Evolutionary conservation across 2,888 invertebrate species (phyloP).

Genomic region (Drosophila engyochracea): DNA sequence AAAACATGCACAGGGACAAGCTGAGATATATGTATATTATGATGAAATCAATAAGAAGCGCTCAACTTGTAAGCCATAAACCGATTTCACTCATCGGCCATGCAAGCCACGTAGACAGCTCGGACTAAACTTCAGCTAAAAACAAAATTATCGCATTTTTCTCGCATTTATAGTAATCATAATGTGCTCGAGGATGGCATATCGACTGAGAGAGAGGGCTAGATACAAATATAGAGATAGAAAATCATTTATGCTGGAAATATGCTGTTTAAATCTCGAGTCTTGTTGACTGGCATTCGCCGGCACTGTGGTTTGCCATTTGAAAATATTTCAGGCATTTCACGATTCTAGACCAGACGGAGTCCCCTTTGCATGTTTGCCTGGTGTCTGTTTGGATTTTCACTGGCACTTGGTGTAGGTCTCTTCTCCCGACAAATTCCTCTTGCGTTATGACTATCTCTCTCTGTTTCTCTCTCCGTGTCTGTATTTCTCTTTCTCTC

Average conservation of each 20-base stretch:
- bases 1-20: constrained; percentile 2
- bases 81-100: constrained; percentile 53
- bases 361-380: constrained; percentile 55
- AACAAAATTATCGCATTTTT: constrained; percentile 75
- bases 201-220: neutral
- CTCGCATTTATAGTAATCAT: constrained; percentile 69
- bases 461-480: neutral
- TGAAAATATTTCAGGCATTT: constrained; percentile 65
- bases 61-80: constrained; percentile 47
- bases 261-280: constrained; percentile 43
- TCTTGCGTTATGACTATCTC: neutral
- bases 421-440: constrained; percentile 4
- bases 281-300: constrained; percentile 24
- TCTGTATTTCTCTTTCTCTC: neutral
- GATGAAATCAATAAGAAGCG: constrained; percentile 64
- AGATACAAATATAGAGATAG: neutral
- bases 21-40: neutral
- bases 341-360: constrained; percentile 31
- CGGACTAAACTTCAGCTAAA: constrained; percentile 57
- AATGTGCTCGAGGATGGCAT: constrained; percentile 34
- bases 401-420: constrained; percentile 12
- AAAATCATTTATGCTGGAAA: constrained; percentile 24
- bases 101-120: constrained; percentile 58
- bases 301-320: constrained; percentile 24
- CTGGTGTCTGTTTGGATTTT: constrained; percentile 36